Conservation (phyloP, 2,113 vertebrate species). For the Sturnus vulgaris region DNA sequence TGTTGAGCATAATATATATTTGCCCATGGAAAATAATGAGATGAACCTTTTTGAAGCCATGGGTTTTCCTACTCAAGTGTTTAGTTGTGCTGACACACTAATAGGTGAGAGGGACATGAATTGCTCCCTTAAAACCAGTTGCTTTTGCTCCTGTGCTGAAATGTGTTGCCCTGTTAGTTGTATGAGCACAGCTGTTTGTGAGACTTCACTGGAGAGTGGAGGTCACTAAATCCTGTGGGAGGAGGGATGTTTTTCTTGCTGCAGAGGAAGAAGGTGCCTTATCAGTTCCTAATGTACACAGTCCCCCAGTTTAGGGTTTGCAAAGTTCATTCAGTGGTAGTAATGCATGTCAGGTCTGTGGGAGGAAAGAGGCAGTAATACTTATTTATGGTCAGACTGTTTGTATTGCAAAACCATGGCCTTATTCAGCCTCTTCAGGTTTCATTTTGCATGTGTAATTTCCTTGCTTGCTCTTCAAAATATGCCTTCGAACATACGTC, state of each 20-base stretch:
- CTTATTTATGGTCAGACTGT: neutral
- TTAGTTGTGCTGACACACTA: neutral
- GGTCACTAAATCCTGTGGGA: neutral
- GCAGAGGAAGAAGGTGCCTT: neutral
- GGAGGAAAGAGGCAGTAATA: neutral
- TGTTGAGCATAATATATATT: neutral
- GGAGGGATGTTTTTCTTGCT: neutral
- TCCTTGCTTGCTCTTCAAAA: neutral
- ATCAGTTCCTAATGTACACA: neutral
- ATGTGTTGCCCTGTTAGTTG: neutral
- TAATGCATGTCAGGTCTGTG: neutral
- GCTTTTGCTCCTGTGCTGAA: neutral
- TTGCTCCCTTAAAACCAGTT: neutral
- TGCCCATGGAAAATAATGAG: neutral
- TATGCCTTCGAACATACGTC: neutral
- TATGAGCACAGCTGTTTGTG: neutral
- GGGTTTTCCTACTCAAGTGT: neutral
- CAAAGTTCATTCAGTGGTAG: neutral
- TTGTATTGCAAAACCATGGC: neutral
- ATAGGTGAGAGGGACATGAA: neutral
- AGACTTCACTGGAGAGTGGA: neutral
- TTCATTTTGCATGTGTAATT: neutral
- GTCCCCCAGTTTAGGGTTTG: neutral
- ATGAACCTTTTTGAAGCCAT: neutral
- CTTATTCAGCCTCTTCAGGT: neutral